Base-by-base conservation (phyloP, 2,797 vertebrate genomes). In the Loriculus beryllinus region DNA sequence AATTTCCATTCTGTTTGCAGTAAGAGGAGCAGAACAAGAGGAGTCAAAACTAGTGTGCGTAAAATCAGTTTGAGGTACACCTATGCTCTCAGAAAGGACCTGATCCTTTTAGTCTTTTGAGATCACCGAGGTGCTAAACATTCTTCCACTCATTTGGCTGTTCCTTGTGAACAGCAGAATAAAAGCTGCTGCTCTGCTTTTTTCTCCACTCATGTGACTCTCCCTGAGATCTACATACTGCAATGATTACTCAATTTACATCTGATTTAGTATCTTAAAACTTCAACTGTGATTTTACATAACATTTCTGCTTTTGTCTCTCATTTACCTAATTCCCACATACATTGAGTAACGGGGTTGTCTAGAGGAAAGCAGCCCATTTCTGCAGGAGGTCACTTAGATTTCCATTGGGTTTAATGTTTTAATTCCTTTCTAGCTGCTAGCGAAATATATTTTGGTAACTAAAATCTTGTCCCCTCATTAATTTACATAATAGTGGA, bases 171-270 rank as follows among this genome's bases (percentile, higher is more conserved):
- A 70, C 12, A 70, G 74, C 72, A 92, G 88, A 95, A 91, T 86
- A 91, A 92, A 95, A 95, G 71, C 91, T 67, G 77, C 57, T 91
- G 69, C 85, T 75, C 2, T 75, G 90, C 68, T 91, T 94, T 84
- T 68, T 83, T 43, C 20, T 43, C 64, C 35, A 62, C 43, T 67
- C 62, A 89, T 26, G 82, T 91, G 91, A 92, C 76, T 93, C 82
- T 95, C 57, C 52, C 47, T 0, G 1, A 95, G 83, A 96, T 92
- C 86, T 90, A 88, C 93, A 91, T 54, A 82, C 56, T 3, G 10
- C 83, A 96, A 84, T 86, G 89, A 96, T 96, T 95, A 96, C 89
- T 88, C 88, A 93, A 94, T 96, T 96, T 97, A 95, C 88, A 94
- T 92, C 92, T 94, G 96, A 94, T 96, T 93, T 92, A 88, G 49